These are phyloP conservation scores for Pentalonia nigronervosa DNA, from an alignment of 1,140 invertebrate species.

Conservation along the genomic window DNA sequence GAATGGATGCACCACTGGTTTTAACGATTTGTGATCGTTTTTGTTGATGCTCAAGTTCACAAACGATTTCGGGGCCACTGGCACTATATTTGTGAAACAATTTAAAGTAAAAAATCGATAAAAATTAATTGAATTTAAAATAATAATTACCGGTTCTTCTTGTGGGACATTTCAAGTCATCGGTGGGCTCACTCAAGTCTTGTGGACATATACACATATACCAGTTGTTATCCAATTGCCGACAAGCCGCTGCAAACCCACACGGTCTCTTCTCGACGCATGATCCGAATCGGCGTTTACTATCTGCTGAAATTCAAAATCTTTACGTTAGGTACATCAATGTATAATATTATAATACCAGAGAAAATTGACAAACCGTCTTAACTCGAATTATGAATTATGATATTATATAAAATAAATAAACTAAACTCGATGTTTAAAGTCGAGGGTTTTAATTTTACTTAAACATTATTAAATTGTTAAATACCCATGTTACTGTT, in stretches of 20 bases:
- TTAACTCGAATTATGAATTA: not conserved
- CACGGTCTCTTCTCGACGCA: conserved; percentile 65
- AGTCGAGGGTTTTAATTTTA: not conserved
- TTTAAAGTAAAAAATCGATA: not conserved
- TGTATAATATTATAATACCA: not conserved
- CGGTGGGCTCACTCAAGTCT: conserved; percentile 69
- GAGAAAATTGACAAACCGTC: not conserved
- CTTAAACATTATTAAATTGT: not conserved
- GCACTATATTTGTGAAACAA: not conserved
- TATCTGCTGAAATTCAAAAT: not conserved
- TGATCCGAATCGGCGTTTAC: not conserved
- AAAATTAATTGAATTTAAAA: not conserved
- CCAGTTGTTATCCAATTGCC: conserved; percentile 65
- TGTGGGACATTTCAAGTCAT: conserved; percentile 68
- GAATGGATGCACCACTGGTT: not conserved
- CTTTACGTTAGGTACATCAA: not conserved
- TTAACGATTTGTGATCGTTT: not conserved
- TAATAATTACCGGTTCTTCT: conserved; percentile 13
- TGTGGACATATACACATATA: conserved; percentile 74
- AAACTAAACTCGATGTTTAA: not conserved
- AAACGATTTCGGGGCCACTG: not conserved
- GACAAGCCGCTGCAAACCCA: conserved; percentile 71
- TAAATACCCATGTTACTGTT: not conserved
- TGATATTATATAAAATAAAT: not conserved
- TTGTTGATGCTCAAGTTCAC: conserved; percentile 49